Conservation (phyloP, 2,797 vertebrate species). For the Lepilemur septentrionalis region DNA sequence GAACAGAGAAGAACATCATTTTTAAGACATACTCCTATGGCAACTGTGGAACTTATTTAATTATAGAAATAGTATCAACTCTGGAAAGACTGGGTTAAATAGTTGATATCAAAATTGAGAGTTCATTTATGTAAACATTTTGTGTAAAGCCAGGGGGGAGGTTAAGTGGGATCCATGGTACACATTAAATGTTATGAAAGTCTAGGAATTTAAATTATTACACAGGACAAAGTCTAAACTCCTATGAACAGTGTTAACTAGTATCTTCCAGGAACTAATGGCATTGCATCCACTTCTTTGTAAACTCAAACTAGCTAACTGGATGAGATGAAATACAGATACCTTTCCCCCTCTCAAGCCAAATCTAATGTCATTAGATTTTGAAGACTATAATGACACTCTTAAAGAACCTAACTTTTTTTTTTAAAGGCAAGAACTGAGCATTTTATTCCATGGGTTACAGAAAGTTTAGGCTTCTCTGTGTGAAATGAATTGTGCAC, state of each 20-base stretch:
- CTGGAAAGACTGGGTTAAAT: constrained; percentile 53
- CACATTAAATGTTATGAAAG: constrained; percentile 54
- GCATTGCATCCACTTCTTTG: constrained; percentile 25
- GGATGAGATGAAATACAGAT: constrained; percentile 13
- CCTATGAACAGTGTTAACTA: constrained; percentile 28
- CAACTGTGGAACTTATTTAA: constrained; percentile 45
- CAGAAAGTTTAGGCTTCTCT: not conserved
- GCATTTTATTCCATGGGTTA: not conserved
- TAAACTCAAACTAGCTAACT: not conserved
- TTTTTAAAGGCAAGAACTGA: not conserved
- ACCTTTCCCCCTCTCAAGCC: not conserved
- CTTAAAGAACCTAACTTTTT: not conserved
- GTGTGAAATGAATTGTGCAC: not conserved
- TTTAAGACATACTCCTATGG: not conserved
- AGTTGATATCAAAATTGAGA: constrained; percentile 54
- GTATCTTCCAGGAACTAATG: constrained; percentile 2
- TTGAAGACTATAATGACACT: not conserved
- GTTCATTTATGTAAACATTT: constrained; percentile 61
- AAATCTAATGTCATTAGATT: not conserved
- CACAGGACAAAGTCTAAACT: constrained; percentile 16
- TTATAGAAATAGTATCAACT: constrained; percentile 66
- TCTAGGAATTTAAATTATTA: constrained; percentile 50
- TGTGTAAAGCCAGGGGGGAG: not conserved
- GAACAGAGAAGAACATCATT: constrained; percentile 16
- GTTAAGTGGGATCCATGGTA: constrained; percentile 51